phyloP scores from a whole-genome alignment of 2,888 invertebrate species.

The Lathronympha strigana region DNA sequence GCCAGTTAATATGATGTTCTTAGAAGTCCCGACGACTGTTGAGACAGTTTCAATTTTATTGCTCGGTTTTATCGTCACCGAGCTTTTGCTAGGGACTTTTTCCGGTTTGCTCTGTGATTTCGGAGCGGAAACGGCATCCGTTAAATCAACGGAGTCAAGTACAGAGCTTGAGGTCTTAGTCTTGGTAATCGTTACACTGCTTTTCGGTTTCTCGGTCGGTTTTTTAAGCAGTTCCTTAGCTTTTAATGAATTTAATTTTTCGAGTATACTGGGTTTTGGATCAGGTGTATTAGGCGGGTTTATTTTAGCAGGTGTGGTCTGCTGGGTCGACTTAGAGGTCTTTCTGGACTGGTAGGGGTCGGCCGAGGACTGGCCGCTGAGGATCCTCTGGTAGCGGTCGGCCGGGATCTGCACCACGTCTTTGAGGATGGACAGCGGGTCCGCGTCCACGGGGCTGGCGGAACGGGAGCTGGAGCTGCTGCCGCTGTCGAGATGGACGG shows the following conservation, averaged over 20 bases:
- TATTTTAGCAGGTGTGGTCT: not conserved
- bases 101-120: slow-evolving; percentile 22
- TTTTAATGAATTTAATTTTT: not conserved
- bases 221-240: not conserved
- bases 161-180: not conserved
- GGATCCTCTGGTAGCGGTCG: slow-evolving; percentile 39
- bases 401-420: slow-evolving; percentile 71
- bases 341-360: not conserved
- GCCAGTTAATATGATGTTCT: slow-evolving; percentile 52
- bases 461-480: slow-evolving; percentile 50
- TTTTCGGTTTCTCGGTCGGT: slow-evolving; percentile 2
- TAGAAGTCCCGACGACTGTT: slow-evolving; percentile 47
- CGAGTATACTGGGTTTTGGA: not conserved
- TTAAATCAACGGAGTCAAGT: slow-evolving; percentile 42
- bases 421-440: slow-evolving; percentile 63
- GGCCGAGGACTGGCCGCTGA: not conserved
- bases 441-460: slow-evolving; percentile 46
- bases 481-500: slow-evolving; percentile 29
- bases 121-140: slow-evolving; percentile 19
- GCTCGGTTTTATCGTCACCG: not conserved
- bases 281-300: slow-evolving; percentile 7
- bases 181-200: not conserved
- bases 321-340: not conserved
- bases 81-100: not conserved
- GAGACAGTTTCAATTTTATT: slow-evolving; percentile 16